These are phyloP conservation scores for Stegostoma tigrinum DNA, from an alignment of 2,113 vertebrate species.

Conservation along the genomic window DNA sequence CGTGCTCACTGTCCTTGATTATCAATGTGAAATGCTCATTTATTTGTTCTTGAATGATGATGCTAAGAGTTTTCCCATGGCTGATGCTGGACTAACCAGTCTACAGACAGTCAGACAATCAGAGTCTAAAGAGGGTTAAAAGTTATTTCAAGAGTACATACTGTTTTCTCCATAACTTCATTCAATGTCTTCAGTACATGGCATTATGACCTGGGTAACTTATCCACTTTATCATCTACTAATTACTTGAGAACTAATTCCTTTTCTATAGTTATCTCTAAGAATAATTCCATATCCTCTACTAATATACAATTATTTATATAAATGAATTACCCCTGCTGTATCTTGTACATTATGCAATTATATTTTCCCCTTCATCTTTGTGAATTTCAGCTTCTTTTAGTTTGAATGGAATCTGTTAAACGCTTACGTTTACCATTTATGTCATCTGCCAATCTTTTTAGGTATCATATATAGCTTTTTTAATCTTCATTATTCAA, in stretches of 20 bases:
- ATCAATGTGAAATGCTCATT: neutral
- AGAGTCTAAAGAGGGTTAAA: neutral
- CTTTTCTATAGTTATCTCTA: neutral
- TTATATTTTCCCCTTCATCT: neutral
- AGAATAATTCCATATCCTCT: neutral
- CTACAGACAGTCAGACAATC: neutral
- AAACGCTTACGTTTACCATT: neutral
- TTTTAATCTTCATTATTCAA: neutral
- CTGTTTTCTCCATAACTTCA: neutral
- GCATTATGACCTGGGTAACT: neutral
- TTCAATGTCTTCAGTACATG: neutral
- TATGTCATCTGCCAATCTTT: neutral
- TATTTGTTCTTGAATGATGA: neutral
- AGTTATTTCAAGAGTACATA: neutral
- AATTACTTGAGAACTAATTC: neutral
- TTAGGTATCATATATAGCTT: neutral
- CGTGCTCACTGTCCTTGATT: neutral
- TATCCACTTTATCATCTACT: neutral
- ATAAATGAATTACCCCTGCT: neutral
- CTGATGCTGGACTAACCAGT: neutral
- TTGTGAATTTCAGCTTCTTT: neutral
- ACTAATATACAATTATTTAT: neutral
- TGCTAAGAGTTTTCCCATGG: neutral
- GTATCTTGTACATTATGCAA: neutral
- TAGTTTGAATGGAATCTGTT: neutral